These are phyloP conservation scores for Pogonus chalceus DNA, from an alignment of 1,140 invertebrate genomes.

Conservation along the genomic window DNA sequence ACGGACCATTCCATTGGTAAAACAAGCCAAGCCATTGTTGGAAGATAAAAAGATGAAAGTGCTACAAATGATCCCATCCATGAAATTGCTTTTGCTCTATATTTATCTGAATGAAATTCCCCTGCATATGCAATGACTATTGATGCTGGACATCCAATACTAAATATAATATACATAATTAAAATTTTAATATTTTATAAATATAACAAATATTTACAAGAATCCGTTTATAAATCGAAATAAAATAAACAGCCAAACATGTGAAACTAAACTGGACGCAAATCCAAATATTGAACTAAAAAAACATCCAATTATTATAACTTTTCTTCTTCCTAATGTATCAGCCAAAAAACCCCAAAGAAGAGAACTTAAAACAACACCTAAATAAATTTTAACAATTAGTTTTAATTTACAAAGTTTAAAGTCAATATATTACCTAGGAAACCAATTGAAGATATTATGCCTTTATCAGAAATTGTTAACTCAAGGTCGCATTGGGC, in stretches of 20 bases:
- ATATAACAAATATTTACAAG: constrained; percentile 41
- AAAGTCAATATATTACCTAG: constrained; percentile 17
- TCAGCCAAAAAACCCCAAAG: constrained; percentile 35
- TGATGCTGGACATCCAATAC: constrained; percentile 52
- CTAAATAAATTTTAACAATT: constrained; percentile 19
- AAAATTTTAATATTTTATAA: background rate
- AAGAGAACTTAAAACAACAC: constrained; percentile 29
- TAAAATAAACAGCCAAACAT: constrained; percentile 47
- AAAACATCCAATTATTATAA: constrained; percentile 47
- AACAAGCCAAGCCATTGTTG: constrained; percentile 54
- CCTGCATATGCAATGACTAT: constrained; percentile 55
- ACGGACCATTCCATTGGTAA: constrained; percentile 40
- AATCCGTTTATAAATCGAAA: constrained; percentile 53
- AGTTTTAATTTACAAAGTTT: background rate
- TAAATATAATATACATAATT: constrained; percentile 23
- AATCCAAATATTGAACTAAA: constrained; percentile 46
- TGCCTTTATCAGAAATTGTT: constrained; percentile 15
- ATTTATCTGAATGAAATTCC: constrained; percentile 48
- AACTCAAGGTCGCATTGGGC: constrained; percentile 25
- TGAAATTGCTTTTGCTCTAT: constrained; percentile 37
- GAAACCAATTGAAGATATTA: constrained; percentile 18
- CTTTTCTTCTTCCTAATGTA: constrained; percentile 30
- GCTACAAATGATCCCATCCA: constrained; percentile 57
- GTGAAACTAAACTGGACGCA: constrained; percentile 44
- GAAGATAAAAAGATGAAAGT: constrained; percentile 51